Percentiles rank a stretch among this genome's conserved stretches.
Conservation (phyloP, 2,888 invertebrate species). For the Xylota segnis region DNA sequence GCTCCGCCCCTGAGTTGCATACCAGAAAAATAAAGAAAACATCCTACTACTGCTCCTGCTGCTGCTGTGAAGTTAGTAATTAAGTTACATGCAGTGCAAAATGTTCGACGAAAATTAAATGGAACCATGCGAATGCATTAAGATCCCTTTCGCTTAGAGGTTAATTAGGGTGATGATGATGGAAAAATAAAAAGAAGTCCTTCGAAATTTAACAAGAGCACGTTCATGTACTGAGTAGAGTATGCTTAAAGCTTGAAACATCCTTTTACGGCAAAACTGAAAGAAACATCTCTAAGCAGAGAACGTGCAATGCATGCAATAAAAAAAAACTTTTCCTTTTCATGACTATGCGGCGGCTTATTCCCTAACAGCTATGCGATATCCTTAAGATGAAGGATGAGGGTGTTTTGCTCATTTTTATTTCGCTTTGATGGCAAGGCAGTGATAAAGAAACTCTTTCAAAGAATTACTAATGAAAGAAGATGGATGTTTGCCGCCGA, state of each 20-base stretch:
- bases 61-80: slow-evolving; percentile 3
- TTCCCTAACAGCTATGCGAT: neutral
- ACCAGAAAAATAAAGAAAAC: too few relatives aligned
- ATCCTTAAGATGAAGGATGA: slow-evolving; percentile 16
- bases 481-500: slow-evolving; percentile 14
- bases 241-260: neutral
- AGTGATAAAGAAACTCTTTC: slow-evolving; percentile 5
- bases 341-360: neutral
- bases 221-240: slow-evolving; percentile 4
- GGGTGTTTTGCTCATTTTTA: slow-evolving; percentile 16
- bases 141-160: slow-evolving; percentile 8
- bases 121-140: slow-evolving; percentile 20
- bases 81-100: slow-evolving; percentile 25
- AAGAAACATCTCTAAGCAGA: neutral
- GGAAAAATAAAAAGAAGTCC: neutral
- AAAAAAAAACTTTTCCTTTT: neutral
- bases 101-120: slow-evolving; percentile 22
- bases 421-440: slow-evolving; percentile 7
- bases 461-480: slow-evolving; percentile 14
- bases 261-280: neutral
- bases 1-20: neutral
- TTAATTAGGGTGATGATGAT: slow-evolving; percentile 11
- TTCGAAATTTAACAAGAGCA: neutral
- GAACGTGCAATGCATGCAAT: neutral
- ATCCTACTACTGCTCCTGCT: neutral